Percentiles rank a stretch among this genome's conserved stretches.
These are phyloP conservation scores for Aquila chrysaetos DNA, from an alignment of 2,797 vertebrate genomes.

Conservation along the genomic window DNA sequence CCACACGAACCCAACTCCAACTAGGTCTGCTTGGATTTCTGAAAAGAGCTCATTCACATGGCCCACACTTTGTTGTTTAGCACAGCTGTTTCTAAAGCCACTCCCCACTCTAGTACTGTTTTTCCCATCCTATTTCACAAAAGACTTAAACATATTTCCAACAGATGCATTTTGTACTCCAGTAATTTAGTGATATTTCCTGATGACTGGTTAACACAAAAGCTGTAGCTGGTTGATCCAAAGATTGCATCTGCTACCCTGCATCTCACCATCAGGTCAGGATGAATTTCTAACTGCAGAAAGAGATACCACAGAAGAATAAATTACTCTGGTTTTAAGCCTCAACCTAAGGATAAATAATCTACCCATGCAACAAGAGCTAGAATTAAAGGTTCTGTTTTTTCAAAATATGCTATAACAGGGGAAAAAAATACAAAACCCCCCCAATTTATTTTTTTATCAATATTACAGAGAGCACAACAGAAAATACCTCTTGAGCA, in stretches of 20 bases:
- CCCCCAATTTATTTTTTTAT: neutral
- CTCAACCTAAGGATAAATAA: neutral
- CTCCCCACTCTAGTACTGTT: neutral
- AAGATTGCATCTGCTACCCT: constrained; percentile 43
- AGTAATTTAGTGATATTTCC: constrained; percentile 30
- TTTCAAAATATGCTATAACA: neutral
- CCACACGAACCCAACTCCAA: neutral
- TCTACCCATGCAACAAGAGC: neutral
- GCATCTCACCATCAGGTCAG: neutral
- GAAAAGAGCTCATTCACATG: neutral
- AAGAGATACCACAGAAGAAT: neutral
- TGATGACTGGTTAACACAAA: constrained; percentile 2
- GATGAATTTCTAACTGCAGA: neutral
- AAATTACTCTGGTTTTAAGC: neutral
- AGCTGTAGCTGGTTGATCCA: constrained; percentile 38
- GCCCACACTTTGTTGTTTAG: neutral
- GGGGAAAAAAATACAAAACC: rapidly evolving
- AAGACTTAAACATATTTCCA: constrained; percentile 13
- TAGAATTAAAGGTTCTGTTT: neutral
- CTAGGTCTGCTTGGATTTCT: neutral
- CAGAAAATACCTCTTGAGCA: neutral
- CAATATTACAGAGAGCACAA: neutral
- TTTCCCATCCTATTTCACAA: neutral
- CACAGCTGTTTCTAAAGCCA: constrained; percentile 1
- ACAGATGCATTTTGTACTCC: constrained; percentile 11